phyloP scores from a whole-genome alignment of 2,888 invertebrate species.

The Diabrotica balteata region DNA sequence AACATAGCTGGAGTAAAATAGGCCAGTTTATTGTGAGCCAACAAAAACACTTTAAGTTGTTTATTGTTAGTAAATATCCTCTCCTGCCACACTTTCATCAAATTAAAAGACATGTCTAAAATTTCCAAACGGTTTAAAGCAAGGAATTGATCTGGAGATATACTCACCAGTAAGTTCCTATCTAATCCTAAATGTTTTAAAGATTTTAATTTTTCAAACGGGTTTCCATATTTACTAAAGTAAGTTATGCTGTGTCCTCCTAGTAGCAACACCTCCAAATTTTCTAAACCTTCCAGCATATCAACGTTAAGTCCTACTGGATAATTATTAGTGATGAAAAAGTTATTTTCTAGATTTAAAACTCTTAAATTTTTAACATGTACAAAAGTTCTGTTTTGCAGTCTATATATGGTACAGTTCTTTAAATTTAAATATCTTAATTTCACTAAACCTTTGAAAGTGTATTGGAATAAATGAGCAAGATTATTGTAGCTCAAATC shows the following conservation, averaged over 20 bases:
- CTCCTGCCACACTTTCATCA: slow-evolving; percentile 64
- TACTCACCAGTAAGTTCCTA: slow-evolving; percentile 61
- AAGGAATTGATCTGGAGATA: slow-evolving; percentile 60
- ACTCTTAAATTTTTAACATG: slow-evolving; percentile 60
- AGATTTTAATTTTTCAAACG: slow-evolving; percentile 63
- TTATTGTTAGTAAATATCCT: slow-evolving; percentile 62
- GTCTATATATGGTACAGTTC: slow-evolving; percentile 63
- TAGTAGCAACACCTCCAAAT: slow-evolving; percentile 62
- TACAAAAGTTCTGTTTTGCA: slow-evolving; percentile 62
- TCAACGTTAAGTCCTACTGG: slow-evolving; percentile 45
- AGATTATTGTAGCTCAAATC: slow-evolving; percentile 66
- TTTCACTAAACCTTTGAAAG: slow-evolving; percentile 63
- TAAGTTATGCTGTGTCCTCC: slow-evolving; percentile 63
- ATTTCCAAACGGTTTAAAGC: slow-evolving; percentile 60
- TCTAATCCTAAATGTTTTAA: slow-evolving; percentile 63
- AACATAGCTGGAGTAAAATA: slow-evolving; percentile 67
- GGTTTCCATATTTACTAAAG: slow-evolving; percentile 60
- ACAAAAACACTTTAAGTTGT: slow-evolving; percentile 57
- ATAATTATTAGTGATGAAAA: slow-evolving; percentile 53
- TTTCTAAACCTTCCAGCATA: slow-evolving; percentile 63
- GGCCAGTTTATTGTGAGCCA: slow-evolving; percentile 66
- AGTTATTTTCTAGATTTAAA: slow-evolving; percentile 66
- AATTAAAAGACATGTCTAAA: slow-evolving; percentile 64
- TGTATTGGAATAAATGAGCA: slow-evolving; percentile 62
- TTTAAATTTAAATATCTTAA: slow-evolving; percentile 63